These are phyloP conservation scores for Plagodis pulveraria DNA, from an alignment of 2,888 invertebrate genomes.

Conservation along the genomic window DNA sequence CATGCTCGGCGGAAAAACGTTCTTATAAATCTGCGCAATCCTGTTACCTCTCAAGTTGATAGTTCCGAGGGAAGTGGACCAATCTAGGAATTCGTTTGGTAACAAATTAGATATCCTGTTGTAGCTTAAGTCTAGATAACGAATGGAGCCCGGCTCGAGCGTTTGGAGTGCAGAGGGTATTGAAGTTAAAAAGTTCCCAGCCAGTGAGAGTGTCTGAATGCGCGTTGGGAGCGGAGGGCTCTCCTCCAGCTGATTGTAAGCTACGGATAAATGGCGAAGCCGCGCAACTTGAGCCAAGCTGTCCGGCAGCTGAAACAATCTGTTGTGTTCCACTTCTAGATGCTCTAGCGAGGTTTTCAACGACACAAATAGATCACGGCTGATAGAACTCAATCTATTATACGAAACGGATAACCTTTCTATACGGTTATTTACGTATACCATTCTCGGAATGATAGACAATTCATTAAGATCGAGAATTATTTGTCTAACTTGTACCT, in stretches of 20 bases:
- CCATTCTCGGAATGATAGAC: constrained; percentile 86
- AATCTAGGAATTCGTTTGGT: constrained; percentile 90
- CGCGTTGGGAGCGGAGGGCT: constrained; percentile 87
- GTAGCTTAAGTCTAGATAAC: constrained; percentile 94
- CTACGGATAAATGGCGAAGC: constrained; percentile 92
- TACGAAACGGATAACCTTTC: constrained; percentile 92
- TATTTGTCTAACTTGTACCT: constrained; percentile 90
- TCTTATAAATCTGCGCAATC: constrained; percentile 89
- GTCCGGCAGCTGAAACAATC: constrained; percentile 88
- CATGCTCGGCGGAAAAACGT: constrained; percentile 89
- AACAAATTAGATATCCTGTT: constrained; percentile 92
- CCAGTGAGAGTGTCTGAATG: constrained; percentile 91
- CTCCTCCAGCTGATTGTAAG: constrained; percentile 88
- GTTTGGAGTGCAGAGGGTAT: constrained; percentile 90
- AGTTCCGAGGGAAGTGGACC: constrained; percentile 92
- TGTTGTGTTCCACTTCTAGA: constrained; percentile 93
- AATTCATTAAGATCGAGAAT: constrained; percentile 93
- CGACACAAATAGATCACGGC: constrained; percentile 89
- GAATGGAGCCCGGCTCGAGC: constrained; percentile 89
- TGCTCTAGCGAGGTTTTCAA: constrained; percentile 91
- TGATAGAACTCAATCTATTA: constrained; percentile 89
- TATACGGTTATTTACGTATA: constrained; percentile 89
- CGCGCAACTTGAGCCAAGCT: constrained; percentile 88
- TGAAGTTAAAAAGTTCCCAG: constrained; percentile 91
- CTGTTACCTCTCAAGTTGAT: constrained; percentile 93